These are phyloP conservation scores for Chelidonichthys spinosus DNA, from an alignment of 2,797 vertebrate species.

Conservation along the genomic window DNA sequence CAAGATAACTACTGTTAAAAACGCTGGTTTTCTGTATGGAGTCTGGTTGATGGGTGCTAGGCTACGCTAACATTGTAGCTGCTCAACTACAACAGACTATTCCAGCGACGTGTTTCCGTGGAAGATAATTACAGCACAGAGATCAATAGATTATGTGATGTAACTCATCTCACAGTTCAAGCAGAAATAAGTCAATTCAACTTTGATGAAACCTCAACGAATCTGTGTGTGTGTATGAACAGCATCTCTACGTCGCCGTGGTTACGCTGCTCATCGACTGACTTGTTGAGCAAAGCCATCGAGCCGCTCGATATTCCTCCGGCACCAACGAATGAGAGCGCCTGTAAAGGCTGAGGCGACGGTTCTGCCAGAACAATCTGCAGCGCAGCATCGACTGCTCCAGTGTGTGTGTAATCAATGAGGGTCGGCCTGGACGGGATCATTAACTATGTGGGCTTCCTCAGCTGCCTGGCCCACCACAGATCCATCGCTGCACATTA, in stretches of 20 bases:
- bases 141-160: not conserved
- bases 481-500: not conserved
- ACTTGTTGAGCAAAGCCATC: too few relatives aligned
- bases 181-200: not conserved
- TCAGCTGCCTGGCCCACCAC: constrained; percentile 53
- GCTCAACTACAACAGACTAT: too few relatives aligned
- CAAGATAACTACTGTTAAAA: too few relatives aligned
- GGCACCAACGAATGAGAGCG: not conserved
- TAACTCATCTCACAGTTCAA: not conserved
- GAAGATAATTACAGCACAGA: too few relatives aligned
- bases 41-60: too few relatives aligned
- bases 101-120: too few relatives aligned
- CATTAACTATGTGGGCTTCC: constrained; percentile 81
- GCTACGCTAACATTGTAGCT: too few relatives aligned
- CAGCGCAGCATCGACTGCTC: constrained; percentile 74
- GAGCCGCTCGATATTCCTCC: not conserved
- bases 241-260: too few relatives aligned
- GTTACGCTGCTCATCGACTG: too few relatives aligned
- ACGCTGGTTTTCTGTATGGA: too few relatives aligned
- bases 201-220: not conserved
- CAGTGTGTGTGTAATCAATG: constrained; percentile 78
- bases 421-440: constrained; percentile 77
- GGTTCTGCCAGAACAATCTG: constrained; percentile 74
- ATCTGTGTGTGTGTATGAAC: not conserved
- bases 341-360: constrained; percentile 43